Conservation (phyloP, 2,113 vertebrate species). For the Clarias magur region DNA sequence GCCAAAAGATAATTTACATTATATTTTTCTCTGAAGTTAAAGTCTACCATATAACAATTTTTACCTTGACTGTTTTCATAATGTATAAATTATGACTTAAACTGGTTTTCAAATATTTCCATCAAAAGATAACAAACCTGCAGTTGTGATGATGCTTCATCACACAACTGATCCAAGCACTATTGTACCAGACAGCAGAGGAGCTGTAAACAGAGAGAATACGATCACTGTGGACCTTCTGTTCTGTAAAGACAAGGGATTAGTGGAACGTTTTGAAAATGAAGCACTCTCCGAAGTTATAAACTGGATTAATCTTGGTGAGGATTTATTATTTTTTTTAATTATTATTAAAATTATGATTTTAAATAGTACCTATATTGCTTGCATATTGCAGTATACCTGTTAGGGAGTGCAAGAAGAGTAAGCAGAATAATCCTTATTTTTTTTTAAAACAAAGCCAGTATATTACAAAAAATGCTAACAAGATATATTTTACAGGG, state of each 20-base stretch:
- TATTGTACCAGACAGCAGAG: background rate
- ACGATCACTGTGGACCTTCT: background rate
- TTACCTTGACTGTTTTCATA: background rate
- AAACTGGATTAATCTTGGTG: background rate
- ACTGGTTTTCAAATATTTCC: background rate
- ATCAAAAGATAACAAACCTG: background rate
- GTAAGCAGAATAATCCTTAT: too few relatives aligned
- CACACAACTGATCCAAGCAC: conserved; percentile 28
- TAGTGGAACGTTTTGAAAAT: conserved; percentile 5
- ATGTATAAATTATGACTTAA: background rate
- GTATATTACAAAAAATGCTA: too few relatives aligned
- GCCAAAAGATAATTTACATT: too few relatives aligned
- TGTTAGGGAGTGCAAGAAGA: too few relatives aligned
- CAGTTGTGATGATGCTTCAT: background rate
- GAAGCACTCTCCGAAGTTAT: rapidly evolving
- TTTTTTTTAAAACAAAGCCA: too few relatives aligned
- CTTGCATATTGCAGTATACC: too few relatives aligned
- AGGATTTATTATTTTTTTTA: background rate
- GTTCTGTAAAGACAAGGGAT: background rate
- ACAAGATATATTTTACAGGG: too few relatives aligned
- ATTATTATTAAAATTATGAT: too few relatives aligned
- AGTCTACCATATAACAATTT: too few relatives aligned
- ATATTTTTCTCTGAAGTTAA: background rate
- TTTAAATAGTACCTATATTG: too few relatives aligned
- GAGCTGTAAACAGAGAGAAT: background rate